Evolutionary conservation across 2,797 vertebrate genomes (phyloP), one percentile per base, ranked within the genome.

Genomic region (Thripadectes ignobilis): DNA sequence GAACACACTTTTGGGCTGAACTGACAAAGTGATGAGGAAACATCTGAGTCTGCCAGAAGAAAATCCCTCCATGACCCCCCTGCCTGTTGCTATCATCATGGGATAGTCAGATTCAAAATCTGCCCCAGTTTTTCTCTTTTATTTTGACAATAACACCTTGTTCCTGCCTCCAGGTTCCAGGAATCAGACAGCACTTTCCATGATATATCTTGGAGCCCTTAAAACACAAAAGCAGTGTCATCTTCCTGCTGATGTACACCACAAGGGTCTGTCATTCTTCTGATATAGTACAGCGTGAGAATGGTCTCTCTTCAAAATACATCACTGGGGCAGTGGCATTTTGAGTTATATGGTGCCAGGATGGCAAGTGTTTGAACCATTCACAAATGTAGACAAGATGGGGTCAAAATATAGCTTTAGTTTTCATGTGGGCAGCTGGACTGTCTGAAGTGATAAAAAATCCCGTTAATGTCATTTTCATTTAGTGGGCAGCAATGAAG

Each of bases 141-240:
- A 9, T 83, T 92, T 91, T 80, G 63, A 49, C 22, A 32, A 1
- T 27, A 79, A 59, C 49, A 80, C 81, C 74, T 79, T 39, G 62
- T 74, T 27, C 51, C 54, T 91, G 78, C 74, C 65, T 90, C 62
- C 83, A 67, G 81, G 45, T 87, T 80, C 59, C 86, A 92, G 69
- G 80, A 93, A 91, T 48, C 39, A 87, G 51, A 36, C 71, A 81
- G 89, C 59, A 27, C 61, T 90, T 89, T 32, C 85, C 68, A 19
- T 91, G 58, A 95, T 97, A 24, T 77, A 82, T 97, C 75, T 79
- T 69, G 69, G 66, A 88, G 81, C 38, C 89, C 81, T 96, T 94
- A 90, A 96, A 96, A 90, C 77, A 95, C 67, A 89, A 88, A 97
- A 77, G 94, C 63, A 26, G 73, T 78, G 96, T 97, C 95, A 80